Base-by-base conservation (phyloP, 1,140 invertebrate species). In the Leptopilina clavipes region DNA sequence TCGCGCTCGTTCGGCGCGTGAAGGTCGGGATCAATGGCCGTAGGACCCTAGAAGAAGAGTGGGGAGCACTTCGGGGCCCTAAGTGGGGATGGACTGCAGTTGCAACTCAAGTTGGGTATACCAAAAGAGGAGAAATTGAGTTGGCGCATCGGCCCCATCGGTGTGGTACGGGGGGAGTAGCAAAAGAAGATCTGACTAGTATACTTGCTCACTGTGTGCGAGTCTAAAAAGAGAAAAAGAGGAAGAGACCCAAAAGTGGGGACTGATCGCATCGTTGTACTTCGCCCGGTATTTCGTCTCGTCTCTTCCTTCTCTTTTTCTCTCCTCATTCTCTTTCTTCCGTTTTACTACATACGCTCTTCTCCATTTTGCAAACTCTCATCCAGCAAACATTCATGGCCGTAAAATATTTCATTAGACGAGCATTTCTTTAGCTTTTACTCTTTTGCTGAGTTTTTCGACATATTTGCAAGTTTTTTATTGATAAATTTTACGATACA, bases 121-220 rank as follows among this genome's bases (percentile, higher is more conserved):
- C 89, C 89, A 89, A 90, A 90, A 89, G 89, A 90, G 89, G 88
- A 89, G 88, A 89, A 90, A 89, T 89, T 90, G 88, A 89, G 89
- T 90, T 88, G 86, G 86, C 83, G 87, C 83, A 86, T 85, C 85
- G 82, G 82, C 5, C 5, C 25, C 81, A 78, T 73, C 78, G 48
- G 75, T 56, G 70, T 3, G 11, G 76, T 70, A 14, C 45, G 56
- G 40, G 22, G 17, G 59, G 65, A 70, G 71, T 31, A 76, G 74
- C 1, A 12, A n/a, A 65, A 74, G 72, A 71, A 72, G 78, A 43
- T 70, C 74, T 31, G 52, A 22, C 56, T 65, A 5, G 56, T 31
- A 31, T 40, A 9, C 22, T n/a, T 65, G 56, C 56, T 65, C 22
- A 65, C 22, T 37, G 56, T 59, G 56, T 59, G 31, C 14, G 52